phyloP scores from a whole-genome alignment of 1,140 invertebrate species.

The Brachionus sp. region DNA sequence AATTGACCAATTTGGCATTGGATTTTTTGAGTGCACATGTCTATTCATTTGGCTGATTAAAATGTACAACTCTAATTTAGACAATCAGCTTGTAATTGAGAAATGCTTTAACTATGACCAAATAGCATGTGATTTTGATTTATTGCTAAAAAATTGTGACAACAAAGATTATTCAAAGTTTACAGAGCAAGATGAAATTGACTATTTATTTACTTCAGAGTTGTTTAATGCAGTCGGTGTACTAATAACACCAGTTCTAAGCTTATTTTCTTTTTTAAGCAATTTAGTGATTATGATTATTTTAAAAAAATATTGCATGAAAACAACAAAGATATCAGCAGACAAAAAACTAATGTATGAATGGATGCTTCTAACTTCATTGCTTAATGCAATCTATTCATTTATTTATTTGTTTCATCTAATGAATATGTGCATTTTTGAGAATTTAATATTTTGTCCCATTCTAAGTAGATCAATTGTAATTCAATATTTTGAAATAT shows the following conservation, averaged over 20 bases:
- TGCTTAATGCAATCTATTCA: neutral
- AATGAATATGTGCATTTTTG: neutral
- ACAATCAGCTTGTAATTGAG: neutral
- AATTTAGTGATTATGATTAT: neutral
- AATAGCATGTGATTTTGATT: neutral
- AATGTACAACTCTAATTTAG: too few relatives aligned
- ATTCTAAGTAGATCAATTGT: neutral
- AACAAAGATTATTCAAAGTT: neutral
- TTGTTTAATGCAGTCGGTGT: neutral
- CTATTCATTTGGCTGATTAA: neutral
- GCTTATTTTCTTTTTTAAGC: neutral
- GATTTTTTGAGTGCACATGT: neutral
- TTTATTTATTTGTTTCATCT: neutral
- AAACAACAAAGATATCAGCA: neutral
- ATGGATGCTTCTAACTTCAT: neutral
- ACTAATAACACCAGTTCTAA: neutral
- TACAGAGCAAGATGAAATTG: neutral
- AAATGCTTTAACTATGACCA: neutral
- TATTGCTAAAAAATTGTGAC: neutral
- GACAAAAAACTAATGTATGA: neutral
- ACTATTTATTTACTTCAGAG: neutral
- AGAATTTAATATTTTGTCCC: neutral
- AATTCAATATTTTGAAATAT: neutral
- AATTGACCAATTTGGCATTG: neutral
- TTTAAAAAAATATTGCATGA: neutral